These are phyloP conservation scores for Rotaria magnacalcarata DNA, from an alignment of 2,888 invertebrate genomes.

Conservation along the genomic window DNA sequence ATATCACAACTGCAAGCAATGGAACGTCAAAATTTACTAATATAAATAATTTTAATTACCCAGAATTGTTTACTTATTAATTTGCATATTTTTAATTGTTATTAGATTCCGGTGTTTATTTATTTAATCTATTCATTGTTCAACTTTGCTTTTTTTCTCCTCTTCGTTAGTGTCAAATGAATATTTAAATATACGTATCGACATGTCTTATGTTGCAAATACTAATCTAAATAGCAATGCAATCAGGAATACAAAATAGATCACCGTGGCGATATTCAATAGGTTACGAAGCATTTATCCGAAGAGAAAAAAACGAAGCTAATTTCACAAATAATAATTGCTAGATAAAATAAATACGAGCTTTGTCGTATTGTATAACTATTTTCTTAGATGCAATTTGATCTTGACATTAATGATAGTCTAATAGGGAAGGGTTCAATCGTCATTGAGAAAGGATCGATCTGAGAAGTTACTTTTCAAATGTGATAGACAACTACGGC, in stretches of 20 bases:
- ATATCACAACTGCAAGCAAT: background rate
- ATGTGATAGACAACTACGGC: too few species aligned
- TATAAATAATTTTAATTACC: background rate
- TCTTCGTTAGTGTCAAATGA: background rate
- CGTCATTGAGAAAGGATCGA: background rate
- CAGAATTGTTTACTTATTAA: too few species aligned
- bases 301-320: too few species aligned
- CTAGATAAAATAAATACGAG: too few species aligned
- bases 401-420: too few species aligned
- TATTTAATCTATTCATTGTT: background rate
- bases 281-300: too few species aligned
- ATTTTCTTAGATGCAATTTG: too few species aligned
- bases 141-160: background rate
- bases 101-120: constrained; percentile 13
- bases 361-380: too few species aligned
- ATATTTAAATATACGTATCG: background rate
- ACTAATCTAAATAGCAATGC: background rate
- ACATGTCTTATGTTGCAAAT: background rate
- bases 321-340: too few species aligned
- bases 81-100: background rate
- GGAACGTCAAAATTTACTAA: background rate
- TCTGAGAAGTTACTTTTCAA: background rate
- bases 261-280: too few species aligned
- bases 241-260: background rate
- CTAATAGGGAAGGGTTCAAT: background rate